Base-by-base conservation (phyloP, 2,888 invertebrate genomes). In the Pediacus dermestoides region DNA sequence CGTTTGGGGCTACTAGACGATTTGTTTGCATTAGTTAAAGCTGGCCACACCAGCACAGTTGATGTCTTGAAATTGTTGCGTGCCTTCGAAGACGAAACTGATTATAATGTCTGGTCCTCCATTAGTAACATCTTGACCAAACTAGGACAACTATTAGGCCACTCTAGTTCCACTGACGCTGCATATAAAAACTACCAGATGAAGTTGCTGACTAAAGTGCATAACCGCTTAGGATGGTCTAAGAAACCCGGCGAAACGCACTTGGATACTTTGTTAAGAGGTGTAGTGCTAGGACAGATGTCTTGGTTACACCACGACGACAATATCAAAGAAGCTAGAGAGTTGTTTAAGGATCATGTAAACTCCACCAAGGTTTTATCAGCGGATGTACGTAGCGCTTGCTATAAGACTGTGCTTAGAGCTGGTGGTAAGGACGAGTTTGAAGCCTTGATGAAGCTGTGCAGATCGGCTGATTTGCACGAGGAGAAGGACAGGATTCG, bases 401-500 rank as follows among this genome's bases (percentile, higher is more conserved):
- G 92, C 55, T 95, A 94, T 72, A 82, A 84, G 63, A 88, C 90
- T 2, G 88, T 87, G 28, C 73, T 92, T 37, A 74, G 77, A 49
- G 82, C 82, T 10, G 87, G 81, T 2, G 77, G 86, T 62, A 78
- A 78, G 44, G 69, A 72, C 8, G 81, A 82, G 8, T 91, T 84
- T 61, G 76, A 87, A 34, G 79, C 82, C 22, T 81, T 95, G 80
- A 71, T 93, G 48, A 75, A 80, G 61, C 69, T 92, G 48, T 90
- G 93, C 71, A 79, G 86, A 52, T 80, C 84, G 30, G 81, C 88
- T 3, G 93, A 93, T 70, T 72, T 93, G 51, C 89, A 91, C 60
- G 95, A 95, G 70, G 95, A 96, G 68, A 92, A 91, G 68, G 89
- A 92, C 66, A 80, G 95, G 58, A 86, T 96, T 60, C 80, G 88